phyloP scores from a whole-genome alignment of 2,797 vertebrate genomes.

The Clarias laeviceps region DNA sequence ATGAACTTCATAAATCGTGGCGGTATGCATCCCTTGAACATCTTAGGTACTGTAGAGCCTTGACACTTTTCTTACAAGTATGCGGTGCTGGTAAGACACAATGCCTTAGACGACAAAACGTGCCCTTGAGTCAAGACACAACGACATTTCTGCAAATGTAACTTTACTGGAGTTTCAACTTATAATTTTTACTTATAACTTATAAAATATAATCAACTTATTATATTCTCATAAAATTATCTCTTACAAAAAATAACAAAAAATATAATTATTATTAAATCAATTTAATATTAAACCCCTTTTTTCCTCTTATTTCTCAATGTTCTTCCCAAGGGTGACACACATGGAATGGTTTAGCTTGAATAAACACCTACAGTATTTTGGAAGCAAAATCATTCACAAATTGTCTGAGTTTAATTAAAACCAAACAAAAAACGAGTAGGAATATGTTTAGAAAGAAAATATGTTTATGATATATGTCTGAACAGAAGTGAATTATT shows the following conservation, averaged over 20 bases:
- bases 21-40: background rate
- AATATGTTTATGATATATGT: background rate
- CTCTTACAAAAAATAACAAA: too few species aligned
- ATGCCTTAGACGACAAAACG: constrained; percentile 7
- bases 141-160: background rate
- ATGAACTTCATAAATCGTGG: background rate
- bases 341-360: too few species aligned
- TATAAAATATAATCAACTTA: too few species aligned
- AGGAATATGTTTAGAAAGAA: background rate
- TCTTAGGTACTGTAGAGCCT: background rate
- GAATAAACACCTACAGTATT: background rate
- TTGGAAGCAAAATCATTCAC: background rate
- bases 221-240: too few species aligned
- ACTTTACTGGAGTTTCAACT: background rate
- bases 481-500: too few species aligned
- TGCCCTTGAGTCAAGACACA: background rate
- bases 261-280: background rate
- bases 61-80: background rate
- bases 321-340: background rate
- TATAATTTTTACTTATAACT: too few species aligned
- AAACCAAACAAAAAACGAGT: background rate
- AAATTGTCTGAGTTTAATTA: background rate
- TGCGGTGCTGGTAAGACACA: background rate
- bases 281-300: background rate
- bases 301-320: background rate